A percentile compares a stretch with the other conserved stretches of the same genome.
These are phyloP conservation scores for Bungarus multicinctus DNA, from an alignment of 2,113 vertebrate species.

Conservation along the genomic window DNA sequence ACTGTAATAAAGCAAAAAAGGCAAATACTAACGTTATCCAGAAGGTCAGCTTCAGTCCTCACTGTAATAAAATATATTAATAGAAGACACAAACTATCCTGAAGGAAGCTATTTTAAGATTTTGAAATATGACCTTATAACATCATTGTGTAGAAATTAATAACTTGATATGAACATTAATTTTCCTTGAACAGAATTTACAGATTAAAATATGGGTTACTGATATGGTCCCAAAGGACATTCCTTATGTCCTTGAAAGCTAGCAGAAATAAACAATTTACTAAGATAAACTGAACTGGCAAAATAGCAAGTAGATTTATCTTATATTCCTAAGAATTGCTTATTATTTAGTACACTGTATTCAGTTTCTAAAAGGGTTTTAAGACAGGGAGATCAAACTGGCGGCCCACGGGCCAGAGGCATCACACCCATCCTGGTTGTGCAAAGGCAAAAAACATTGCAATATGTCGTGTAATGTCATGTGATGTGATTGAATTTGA, in stretches of 20 bases:
- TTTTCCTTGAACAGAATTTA: background rate
- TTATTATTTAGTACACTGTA: background rate
- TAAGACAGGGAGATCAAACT: background rate
- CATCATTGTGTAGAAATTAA: background rate
- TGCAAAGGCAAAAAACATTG: too few species aligned
- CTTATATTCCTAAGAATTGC: background rate
- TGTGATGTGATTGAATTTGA: too few species aligned
- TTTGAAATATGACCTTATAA: background rate
- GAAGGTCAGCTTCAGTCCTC: background rate
- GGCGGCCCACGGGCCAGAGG: too few species aligned
- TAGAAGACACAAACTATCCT: background rate
- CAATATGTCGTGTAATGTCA: too few species aligned
- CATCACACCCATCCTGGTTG: fast-evolving
- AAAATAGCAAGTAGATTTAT: background rate
- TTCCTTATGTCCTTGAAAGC: background rate
- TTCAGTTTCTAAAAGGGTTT: background rate
- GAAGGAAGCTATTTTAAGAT: background rate
- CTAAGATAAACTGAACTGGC: background rate
- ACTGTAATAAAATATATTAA: background rate
- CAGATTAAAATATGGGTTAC: background rate
- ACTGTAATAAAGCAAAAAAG: background rate
- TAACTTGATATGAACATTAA: background rate
- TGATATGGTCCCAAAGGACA: background rate
- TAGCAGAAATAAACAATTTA: background rate
- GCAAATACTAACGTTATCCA: background rate